A percentile compares a stretch with the other conserved stretches of the same genome.
These are phyloP conservation scores for Trachymyrmex cornetzi DNA, from an alignment of 1,140 invertebrate genomes.

Conservation along the genomic window DNA sequence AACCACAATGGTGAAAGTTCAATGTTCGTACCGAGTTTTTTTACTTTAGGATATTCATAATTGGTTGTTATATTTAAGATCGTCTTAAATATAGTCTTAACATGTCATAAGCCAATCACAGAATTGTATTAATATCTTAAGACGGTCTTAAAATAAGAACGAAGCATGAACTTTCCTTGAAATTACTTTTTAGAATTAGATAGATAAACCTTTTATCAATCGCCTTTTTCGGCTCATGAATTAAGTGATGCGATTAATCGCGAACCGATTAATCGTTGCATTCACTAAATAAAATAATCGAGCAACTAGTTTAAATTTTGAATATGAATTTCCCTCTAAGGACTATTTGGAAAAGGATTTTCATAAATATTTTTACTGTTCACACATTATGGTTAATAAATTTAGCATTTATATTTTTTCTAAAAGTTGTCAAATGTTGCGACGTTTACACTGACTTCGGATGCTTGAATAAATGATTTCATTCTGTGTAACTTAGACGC, in stretches of 20 bases:
- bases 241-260: constrained; percentile 43
- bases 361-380: not conserved
- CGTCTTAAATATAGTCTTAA: no score
- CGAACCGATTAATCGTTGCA: constrained; percentile 56
- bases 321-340: not conserved
- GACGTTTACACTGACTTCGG: not conserved
- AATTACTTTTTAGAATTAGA: not conserved
- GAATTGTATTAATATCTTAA: no score
- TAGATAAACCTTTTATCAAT: constrained; percentile 28
- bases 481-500: not conserved
- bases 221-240: constrained; percentile 16
- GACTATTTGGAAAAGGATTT: not conserved
- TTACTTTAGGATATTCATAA: not conserved
- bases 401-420: not conserved
- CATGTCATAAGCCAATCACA: no score
- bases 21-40: constrained; percentile 91
- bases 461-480: not conserved
- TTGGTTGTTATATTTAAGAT: no score
- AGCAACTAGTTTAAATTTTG: constrained; percentile 50
- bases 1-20: constrained; percentile 95
- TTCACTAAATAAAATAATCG: constrained; percentile 50
- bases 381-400: not conserved
- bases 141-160: no score
- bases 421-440: not conserved
- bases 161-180: no score